Base-by-base conservation (phyloP, 2,888 invertebrate species). In the Phania funesta region DNA sequence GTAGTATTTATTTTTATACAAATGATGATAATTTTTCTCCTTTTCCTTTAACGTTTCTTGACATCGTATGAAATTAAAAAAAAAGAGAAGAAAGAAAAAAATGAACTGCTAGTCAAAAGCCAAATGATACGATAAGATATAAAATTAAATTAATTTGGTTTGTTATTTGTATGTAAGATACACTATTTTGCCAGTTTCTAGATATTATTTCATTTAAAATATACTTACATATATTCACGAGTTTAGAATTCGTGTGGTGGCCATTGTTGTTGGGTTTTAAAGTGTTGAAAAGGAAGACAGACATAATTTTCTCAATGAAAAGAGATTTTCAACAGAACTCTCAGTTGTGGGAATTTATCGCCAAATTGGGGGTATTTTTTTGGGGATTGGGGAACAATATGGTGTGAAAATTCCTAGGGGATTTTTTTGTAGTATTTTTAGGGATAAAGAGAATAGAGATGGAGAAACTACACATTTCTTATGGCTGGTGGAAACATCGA, bases 1-100 rank as follows among this genome's bases (percentile, higher is more conserved):
- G 22, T 48, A 9, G 73, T 44, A 80, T 77, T 81, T 81, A 77
- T 81, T 81, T 81, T 73, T 81, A 77, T 29, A 77, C 81, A 73
- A 68, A 73, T 46, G 56, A 68, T 65, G 58, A 60, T 76, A 0
- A 32, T 26, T 65, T 16, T 60, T 62, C 70, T 67, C 22, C 22
- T 62, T 52, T 35, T 68, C 20, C 54, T 46, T 64, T 56, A 35
- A 65, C 26, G 16, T 56, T 56, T 56, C 74, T 75, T 65, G 65
- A 56, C 56, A 75, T 75, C 74, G 65, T 75, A 56, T 65, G 24
- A 41, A 24, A 50, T 18, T 20, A 56, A 29, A 64, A n/a, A 22
- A 13, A 13, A 32, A 18, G 32, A 50, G 62, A 62, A 24, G 11
- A 52, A 71, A 52, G 26, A 50, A 38, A 48, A 60, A 73, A 52